Evolutionary conservation across 1,140 invertebrate species (phyloP), one percentile per base, ranked within the genome.

Genomic region (Lasioglossum baleicum): DNA sequence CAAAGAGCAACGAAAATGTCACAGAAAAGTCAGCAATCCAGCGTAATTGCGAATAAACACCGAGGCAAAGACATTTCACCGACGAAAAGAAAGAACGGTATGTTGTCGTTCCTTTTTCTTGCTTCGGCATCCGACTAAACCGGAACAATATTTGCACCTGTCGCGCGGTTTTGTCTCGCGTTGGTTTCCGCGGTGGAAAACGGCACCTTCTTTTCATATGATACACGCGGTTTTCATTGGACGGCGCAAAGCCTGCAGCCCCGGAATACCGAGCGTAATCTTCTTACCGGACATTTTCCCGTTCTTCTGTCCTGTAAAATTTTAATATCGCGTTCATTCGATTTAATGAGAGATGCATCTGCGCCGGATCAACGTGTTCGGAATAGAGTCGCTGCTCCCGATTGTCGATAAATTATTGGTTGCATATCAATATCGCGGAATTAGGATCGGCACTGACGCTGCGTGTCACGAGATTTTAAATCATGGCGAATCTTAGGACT

Each of bases 261-360:
- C 17, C 6, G 44, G 48, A 42, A 63, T 40, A 5, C 58, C n/a
- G 1, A 2, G 7, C 40, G 51, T 53, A 78, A 79, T 73, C 60
- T 64, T 56, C 61, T 79, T 65, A 44, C 61, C 42, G 8, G 40
- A 53, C 10, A 40, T 77, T 63, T 48, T n/a, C n/a, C 31, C 42
- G 10, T 42, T 51, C 13, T 42, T 31, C 15, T 1, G 22, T 3
- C 17, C 44, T 44, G 75, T 64, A 42, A 78, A 78, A 72, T 78
- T 72, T 78, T 72, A 71, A 78, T 78, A 78, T 78, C 75, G 10
- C 15, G 68, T 78, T 71, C 15, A 71, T 22, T 17, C 58, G 31
- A 2, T 64, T 7, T 42, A 42, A 60, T 60, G n/a, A 60, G 22
- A n/a, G 22, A 60, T 42, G 42, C 58, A n/a, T 63, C 40, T 22